Evolutionary conservation across 2,888 invertebrate genomes (phyloP).

Genomic region (Lepidonotus clava): DNA sequence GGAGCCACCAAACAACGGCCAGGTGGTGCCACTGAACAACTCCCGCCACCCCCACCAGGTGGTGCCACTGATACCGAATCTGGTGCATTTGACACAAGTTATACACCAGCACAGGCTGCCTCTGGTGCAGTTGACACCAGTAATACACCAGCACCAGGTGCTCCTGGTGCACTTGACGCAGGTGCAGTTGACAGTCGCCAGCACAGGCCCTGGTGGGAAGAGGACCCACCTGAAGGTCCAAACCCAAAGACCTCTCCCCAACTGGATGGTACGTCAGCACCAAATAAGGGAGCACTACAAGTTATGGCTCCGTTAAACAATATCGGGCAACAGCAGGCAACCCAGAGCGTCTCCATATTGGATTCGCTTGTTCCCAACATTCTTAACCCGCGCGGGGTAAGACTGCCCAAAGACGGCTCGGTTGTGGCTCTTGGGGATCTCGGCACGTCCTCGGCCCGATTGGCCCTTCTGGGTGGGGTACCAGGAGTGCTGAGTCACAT

Average conservation of each 20-base stretch:
- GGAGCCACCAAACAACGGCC: background rate
- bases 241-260: background rate
- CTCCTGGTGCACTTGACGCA: too few species aligned
- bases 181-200: too few species aligned
- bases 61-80: too few species aligned
- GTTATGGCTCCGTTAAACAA: too few species aligned
- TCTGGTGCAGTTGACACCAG: background rate
- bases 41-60: background rate
- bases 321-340: too few species aligned
- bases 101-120: too few species aligned
- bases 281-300: too few species aligned
- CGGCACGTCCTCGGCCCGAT: conserved; percentile 65
- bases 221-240: background rate
- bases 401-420: background rate
- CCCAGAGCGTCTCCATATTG: background rate
- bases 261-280: background rate
- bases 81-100: too few species aligned
- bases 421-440: conserved; percentile 60
- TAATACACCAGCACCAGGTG: too few species aligned
- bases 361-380: conserved; percentile 63
- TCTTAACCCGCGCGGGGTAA: conserved; percentile 62
- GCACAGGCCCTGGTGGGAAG: too few species aligned
- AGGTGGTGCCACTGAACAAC: background rate
- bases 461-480: conserved; percentile 88
- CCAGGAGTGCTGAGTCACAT: conserved; percentile 89